Conservation (phyloP, 1,140 invertebrate genomes). For the Tetragonula clypearis region DNA sequence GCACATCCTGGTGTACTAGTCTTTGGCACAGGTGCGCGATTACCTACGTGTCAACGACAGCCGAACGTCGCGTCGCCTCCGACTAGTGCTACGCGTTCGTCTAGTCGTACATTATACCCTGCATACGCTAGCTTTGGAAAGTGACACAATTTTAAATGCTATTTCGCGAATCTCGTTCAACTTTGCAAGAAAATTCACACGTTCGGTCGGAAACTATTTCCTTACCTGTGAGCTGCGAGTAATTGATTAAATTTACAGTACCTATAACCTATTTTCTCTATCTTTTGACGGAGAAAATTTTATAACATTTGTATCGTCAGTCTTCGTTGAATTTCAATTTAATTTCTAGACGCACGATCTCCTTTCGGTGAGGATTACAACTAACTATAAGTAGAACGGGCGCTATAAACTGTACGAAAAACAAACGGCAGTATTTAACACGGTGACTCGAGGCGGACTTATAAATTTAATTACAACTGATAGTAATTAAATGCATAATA, state of each 20-base stretch:
- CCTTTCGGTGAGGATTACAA: slow-evolving; percentile 48
- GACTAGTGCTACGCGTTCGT: slow-evolving; percentile 39
- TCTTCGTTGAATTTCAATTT: slow-evolving; percentile 38
- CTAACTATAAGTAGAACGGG: slow-evolving; percentile 65
- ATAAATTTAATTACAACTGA: too few species aligned
- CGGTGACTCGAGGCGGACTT: background rate
- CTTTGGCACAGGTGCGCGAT: slow-evolving; percentile 73
- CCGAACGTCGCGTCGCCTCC: slow-evolving; percentile 45
- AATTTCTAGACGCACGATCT: slow-evolving; percentile 50
- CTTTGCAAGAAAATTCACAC: background rate
- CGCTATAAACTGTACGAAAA: slow-evolving; percentile 54
- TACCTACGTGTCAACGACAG: slow-evolving; percentile 72
- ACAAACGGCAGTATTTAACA: background rate
- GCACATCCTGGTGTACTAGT: slow-evolving; percentile 72
- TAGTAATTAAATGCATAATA: too few species aligned
- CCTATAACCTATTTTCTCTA: background rate
- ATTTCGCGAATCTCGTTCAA: background rate
- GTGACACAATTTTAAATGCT: slow-evolving; percentile 25
- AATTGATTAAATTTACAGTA: background rate
- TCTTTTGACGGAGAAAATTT: background rate
- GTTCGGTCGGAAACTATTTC: background rate
- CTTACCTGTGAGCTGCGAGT: background rate
- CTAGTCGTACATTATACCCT: background rate
- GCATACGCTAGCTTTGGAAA: slow-evolving; percentile 19
- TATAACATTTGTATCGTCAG: background rate